These are phyloP conservation scores for Gibbula magus DNA, from an alignment of 2,888 invertebrate genomes.

Conservation along the genomic window DNA sequence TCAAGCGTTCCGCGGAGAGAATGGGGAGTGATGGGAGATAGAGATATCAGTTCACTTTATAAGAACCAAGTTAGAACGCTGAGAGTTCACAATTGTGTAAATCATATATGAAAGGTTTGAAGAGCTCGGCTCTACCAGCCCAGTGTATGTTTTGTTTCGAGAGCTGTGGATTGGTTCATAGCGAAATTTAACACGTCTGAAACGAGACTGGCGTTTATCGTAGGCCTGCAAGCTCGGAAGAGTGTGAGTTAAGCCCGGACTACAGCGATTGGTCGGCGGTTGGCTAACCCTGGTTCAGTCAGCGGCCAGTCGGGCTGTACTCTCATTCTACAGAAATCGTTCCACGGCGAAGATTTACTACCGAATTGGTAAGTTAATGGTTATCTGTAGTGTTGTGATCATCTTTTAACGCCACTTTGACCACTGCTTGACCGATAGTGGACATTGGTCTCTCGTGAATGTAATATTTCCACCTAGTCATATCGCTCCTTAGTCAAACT, in stretches of 20 bases:
- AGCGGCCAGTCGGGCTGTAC: background rate
- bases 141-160: too few relatives aligned
- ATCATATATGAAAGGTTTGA: too few relatives aligned
- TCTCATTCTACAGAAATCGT: background rate
- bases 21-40: background rate
- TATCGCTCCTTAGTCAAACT: background rate
- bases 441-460: background rate
- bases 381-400: conserved; percentile 2
- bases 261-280: too few relatives aligned
- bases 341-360: conserved; percentile 19
- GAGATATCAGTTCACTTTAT: background rate
- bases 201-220: too few relatives aligned
- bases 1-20: background rate
- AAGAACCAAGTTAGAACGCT: too few relatives aligned
- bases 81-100: too few relatives aligned
- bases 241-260: too few relatives aligned
- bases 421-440: conserved; percentile 9
- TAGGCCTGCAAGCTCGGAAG: too few relatives aligned
- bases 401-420: conserved; percentile 7
- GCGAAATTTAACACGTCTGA: too few relatives aligned
- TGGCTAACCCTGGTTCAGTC: too few relatives aligned
- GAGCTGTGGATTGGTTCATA: too few relatives aligned
- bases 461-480: background rate
- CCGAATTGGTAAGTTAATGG: conserved; percentile 18
- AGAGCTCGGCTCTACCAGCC: too few relatives aligned